phyloP scores from a whole-genome alignment of 2,888 invertebrate genomes.

The Cartodere bifasciata region DNA sequence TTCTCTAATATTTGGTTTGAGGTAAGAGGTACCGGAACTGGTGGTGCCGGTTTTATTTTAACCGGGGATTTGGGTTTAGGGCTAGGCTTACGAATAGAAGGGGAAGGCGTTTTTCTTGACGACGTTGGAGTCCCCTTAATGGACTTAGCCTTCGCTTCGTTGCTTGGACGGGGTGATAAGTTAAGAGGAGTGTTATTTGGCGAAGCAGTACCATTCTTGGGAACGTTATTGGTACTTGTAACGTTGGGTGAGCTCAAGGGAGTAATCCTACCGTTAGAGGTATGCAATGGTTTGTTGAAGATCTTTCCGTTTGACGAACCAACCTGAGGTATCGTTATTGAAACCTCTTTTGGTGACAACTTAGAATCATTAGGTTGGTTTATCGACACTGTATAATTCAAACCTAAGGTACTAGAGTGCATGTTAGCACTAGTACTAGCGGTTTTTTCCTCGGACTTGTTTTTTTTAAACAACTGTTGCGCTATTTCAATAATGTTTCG shows the following conservation, averaged over 20 bases:
- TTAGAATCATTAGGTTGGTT: no score
- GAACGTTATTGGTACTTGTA: conserved; percentile 1
- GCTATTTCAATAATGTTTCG: conserved; percentile 30
- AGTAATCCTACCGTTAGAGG: no score
- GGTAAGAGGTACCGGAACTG: no score
- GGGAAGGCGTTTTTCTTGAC: not conserved
- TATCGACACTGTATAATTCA: conserved; percentile 32
- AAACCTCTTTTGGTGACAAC: no score
- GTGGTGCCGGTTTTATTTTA: no score
- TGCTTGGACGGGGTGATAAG: not conserved
- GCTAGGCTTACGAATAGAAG: no score
- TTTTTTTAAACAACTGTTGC: conserved; percentile 29
- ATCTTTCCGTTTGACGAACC: no score
- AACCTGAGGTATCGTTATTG: no score
- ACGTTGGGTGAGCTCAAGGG: no score
- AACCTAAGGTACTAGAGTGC: conserved; percentile 29
- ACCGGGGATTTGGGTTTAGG: no score
- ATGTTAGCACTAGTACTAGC: conserved; percentile 21
- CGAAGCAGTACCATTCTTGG: not conserved
- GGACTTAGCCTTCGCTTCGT: not conserved
- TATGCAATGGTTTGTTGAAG: no score
- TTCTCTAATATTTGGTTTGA: conserved; percentile 32
- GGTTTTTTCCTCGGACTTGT: conserved; percentile 14
- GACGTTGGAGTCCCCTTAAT: not conserved
- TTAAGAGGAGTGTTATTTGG: not conserved